phyloP scores from a whole-genome alignment of 2,797 vertebrate species.

The Lophotriccus pileatus region DNA sequence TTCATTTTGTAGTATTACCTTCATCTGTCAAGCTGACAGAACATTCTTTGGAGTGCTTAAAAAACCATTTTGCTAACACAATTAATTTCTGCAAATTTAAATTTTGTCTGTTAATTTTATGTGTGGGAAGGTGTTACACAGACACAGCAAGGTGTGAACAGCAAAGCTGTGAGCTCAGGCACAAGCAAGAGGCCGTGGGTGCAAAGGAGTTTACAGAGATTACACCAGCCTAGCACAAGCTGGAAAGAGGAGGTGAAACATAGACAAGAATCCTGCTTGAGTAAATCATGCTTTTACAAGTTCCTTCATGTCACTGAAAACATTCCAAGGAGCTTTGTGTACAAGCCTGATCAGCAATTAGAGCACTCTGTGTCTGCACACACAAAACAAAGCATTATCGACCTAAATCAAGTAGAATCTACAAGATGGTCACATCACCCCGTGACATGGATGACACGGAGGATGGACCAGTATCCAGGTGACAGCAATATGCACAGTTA shows the following conservation, averaged over 20 bases:
- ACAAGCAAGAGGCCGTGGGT: rapidly evolving
- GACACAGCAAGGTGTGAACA: not conserved
- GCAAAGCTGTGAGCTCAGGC: not conserved
- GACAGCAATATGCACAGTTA: not conserved
- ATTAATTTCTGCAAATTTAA: constrained; percentile 58
- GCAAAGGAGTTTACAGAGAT: not conserved
- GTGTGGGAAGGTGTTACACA: not conserved
- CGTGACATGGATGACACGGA: rapidly evolving
- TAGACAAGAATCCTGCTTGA: not conserved
- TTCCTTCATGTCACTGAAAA: not conserved
- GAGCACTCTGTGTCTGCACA: not conserved
- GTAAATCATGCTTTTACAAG: not conserved
- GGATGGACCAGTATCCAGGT: not conserved
- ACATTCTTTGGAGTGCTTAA: not conserved
- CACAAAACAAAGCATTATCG: not conserved
- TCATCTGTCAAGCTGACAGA: constrained; percentile 39
- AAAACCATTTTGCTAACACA: constrained; percentile 47
- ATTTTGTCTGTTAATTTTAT: constrained; percentile 40
- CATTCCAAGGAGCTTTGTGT: not conserved
- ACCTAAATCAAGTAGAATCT: not conserved
- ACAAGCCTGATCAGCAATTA: not conserved
- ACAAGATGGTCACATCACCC: not conserved
- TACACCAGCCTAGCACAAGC: not conserved
- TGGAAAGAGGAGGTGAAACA: not conserved
- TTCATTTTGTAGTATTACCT: constrained; percentile 8